Evolutionary conservation across 2,888 invertebrate genomes (phyloP), one percentile per base, ranked within the genome.

Genomic region (Rosalia funebris): DNA sequence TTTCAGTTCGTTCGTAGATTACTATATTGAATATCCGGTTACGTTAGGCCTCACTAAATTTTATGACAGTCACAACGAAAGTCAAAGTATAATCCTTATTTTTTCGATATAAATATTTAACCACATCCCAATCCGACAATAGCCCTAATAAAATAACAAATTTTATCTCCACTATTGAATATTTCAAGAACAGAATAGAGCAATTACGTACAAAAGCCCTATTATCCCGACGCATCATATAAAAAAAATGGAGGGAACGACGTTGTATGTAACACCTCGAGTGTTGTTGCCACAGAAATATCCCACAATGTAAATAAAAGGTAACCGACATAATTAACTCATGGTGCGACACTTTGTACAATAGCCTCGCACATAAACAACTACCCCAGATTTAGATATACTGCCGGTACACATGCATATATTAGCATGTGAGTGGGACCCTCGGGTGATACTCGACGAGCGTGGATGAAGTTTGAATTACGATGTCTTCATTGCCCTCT

Each of bases 351-450:
- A 60, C 57, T 59, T 58, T 34, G 54, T 57, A 68, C 68, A 68
- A 68, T 64, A 47, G 65, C 42, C 48, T 53, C 52, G 52, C 57
- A 45, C 62, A 66, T 68, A 68, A 68, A 68, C 63, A 68, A 66
- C 68, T 68, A 68, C 65, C 69, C 66, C 48, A 66, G 66, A 66
- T 65, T 60, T 63, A 66, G 62, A 66, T 63, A 63, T 62, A 68
- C 59, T 60, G 67, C 60, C 45, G 60, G 46, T 63, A 65, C 54
- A 55, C 65, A 65, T 65, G 67, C 63, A 68, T 68, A 52, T 34
- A 59, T 63, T 66, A 63, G 57, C 63, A 67, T 64, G 62, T 58
- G 58, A 60, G 59, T 60, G 62, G 57, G 50, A 52, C 61, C 57
- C 60, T 61, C 57, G 45, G 52, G 50, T 32, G 34, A 14, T 25